These are phyloP conservation scores for Xenopus tropicalis DNA, from an alignment of 2,113 vertebrate genomes.

Conservation along the genomic window DNA sequence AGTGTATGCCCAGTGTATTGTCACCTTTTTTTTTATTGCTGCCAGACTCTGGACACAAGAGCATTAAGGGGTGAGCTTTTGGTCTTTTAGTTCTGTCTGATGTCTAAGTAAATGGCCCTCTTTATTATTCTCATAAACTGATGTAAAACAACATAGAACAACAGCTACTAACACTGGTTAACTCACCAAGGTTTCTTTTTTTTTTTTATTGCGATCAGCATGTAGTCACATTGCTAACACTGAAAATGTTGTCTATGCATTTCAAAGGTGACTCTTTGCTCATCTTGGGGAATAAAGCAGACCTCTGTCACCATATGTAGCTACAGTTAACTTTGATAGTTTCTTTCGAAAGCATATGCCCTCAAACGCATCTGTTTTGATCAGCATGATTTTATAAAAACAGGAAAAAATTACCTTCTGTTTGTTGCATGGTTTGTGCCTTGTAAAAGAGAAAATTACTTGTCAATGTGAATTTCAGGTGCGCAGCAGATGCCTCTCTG, in stretches of 20 bases:
- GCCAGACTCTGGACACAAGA: too few relatives aligned
- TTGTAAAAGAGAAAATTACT: conserved; percentile 19
- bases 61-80: too few relatives aligned
- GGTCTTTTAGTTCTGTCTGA: too few relatives aligned
- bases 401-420: neutral
- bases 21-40: too few relatives aligned
- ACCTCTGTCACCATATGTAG: neutral
- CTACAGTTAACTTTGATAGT: conserved; percentile 10
- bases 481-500: conserved; percentile 13
- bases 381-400: conserved; percentile 13
- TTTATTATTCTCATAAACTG: too few relatives aligned
- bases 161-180: too few relatives aligned
- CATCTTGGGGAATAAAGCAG: conserved; percentile 13
- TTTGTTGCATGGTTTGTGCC: conserved; percentile 14
- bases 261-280: neutral
- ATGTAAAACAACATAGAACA: too few relatives aligned
- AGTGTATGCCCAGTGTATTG: too few relatives aligned
- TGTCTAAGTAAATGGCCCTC: too few relatives aligned
- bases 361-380: conserved; percentile 5
- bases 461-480: neutral
- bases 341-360: neutral
- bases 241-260: neutral
- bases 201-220: too few relatives aligned
- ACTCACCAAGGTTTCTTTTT: too few relatives aligned
- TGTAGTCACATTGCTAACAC: too few relatives aligned